phyloP scores from a whole-genome alignment of 2,113 vertebrate genomes.

The Bathybates hornii region DNA sequence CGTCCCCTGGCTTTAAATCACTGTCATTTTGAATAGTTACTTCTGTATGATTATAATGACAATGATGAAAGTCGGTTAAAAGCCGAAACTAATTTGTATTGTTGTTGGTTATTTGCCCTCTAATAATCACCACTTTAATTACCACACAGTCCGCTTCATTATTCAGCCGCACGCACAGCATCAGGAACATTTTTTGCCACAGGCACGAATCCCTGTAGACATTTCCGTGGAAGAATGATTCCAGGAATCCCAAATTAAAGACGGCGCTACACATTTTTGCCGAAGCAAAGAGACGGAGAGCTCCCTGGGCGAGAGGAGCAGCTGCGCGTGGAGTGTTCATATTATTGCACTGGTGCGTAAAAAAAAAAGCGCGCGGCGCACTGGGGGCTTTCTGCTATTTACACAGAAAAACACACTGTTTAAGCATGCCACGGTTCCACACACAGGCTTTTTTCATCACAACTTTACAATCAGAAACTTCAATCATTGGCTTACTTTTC shows the following conservation, averaged over 20 bases:
- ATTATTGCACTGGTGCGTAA: conserved; percentile 47
- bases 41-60: neutral
- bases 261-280: neutral
- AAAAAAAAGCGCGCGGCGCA: conserved; percentile 43
- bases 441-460: neutral
- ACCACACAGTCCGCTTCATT: neutral
- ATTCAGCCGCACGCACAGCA: neutral
- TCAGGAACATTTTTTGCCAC: neutral
- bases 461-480: neutral
- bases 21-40: neutral
- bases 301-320: conserved; percentile 56
- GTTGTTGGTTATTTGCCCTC: neutral
- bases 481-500: conserved; percentile 83
- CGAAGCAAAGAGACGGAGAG: neutral
- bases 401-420: neutral
- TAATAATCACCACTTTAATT: neutral
- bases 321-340: conserved; percentile 43
- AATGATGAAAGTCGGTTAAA: neutral
- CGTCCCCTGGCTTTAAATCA: neutral
- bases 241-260: conserved; percentile 20
- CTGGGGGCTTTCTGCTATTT: neutral
- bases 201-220: neutral
- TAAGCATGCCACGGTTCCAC: neutral
- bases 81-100: neutral
- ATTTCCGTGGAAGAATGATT: neutral